Percentiles rank a stretch among this genome's conserved stretches.
Conservation (phyloP, 2,888 invertebrate species). For the Eucriotettix oculatus region DNA sequence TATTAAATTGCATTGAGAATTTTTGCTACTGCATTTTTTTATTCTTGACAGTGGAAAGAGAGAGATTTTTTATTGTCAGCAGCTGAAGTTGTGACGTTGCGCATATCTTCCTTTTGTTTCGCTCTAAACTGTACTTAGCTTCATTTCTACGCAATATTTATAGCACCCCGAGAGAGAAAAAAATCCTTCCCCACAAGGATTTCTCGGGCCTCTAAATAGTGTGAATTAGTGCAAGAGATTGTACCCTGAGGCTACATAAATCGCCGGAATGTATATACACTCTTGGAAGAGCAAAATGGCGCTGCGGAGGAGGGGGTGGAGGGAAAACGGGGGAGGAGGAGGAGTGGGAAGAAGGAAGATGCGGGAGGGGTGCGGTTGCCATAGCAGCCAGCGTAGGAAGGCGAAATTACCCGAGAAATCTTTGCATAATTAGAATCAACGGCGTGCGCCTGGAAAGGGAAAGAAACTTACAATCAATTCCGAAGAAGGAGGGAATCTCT, state of each 20-base stretch:
- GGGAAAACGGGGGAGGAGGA: background rate
- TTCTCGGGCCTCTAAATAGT: background rate
- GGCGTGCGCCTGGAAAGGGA: conserved; percentile 1
- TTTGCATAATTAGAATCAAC: conserved; percentile 9
- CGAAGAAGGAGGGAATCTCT: background rate
- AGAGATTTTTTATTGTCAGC: too few species aligned
- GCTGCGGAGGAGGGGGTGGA: background rate
- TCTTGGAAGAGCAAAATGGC: conserved; percentile 5
- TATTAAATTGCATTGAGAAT: too few species aligned
- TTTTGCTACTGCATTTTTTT: too few species aligned
- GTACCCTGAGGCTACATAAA: background rate
- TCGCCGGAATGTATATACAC: conserved; percentile 1
- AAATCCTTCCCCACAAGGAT: background rate
- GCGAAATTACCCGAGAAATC: conserved; percentile 6
- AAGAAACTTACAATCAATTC: conserved; percentile 1
- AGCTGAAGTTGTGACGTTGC: too few species aligned
- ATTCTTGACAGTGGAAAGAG: too few species aligned
- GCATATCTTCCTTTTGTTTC: too few species aligned
- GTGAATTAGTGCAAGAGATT: conserved; percentile 1
- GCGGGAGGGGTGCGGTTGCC: conserved; percentile 2
- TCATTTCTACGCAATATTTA: too few species aligned
- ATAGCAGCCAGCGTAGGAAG: background rate
- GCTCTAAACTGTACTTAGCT: too few species aligned
- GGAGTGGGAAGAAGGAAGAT: background rate
- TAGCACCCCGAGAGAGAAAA: background rate